Evolutionary conservation across 2,888 invertebrate genomes (phyloP).

Genomic region (Andrena minutula): DNA sequence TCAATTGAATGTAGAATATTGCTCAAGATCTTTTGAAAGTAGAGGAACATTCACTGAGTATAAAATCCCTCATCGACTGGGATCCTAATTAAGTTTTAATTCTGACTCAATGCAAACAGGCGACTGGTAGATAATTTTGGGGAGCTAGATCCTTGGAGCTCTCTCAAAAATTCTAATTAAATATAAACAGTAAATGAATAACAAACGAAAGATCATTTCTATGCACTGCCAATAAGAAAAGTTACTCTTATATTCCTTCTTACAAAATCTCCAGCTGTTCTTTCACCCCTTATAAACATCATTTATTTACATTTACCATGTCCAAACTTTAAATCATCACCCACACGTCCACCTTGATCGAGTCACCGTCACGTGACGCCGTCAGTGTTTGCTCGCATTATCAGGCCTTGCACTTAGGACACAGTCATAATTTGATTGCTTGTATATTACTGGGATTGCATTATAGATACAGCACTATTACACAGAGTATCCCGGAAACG

Average conservation of each 20-base stretch:
- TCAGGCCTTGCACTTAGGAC: slow-evolving; percentile 16
- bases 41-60: too few relatives aligned
- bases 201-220: too few relatives aligned
- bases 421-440: slow-evolving; percentile 29
- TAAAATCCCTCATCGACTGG: too few relatives aligned
- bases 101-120: too few relatives aligned
- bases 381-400: slow-evolving; percentile 5
- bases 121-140: too few relatives aligned
- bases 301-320: neutral
- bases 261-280: neutral
- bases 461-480: slow-evolving; percentile 44
- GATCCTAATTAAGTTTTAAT: too few relatives aligned
- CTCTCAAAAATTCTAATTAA: too few relatives aligned
- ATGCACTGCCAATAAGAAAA: too few relatives aligned
- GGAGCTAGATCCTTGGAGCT: too few relatives aligned
- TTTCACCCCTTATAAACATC: neutral
- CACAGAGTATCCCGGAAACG: slow-evolving; percentile 1
- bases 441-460: slow-evolving; percentile 39
- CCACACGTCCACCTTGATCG: neutral
- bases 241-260: neutral
- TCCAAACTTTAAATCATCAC: slow-evolving; percentile 1
- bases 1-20: too few relatives aligned
- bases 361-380: neutral
- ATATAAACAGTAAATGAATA: too few relatives aligned
- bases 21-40: too few relatives aligned